Base-by-base conservation (phyloP, 1,140 invertebrate species). In the Goniozus legneri region DNA sequence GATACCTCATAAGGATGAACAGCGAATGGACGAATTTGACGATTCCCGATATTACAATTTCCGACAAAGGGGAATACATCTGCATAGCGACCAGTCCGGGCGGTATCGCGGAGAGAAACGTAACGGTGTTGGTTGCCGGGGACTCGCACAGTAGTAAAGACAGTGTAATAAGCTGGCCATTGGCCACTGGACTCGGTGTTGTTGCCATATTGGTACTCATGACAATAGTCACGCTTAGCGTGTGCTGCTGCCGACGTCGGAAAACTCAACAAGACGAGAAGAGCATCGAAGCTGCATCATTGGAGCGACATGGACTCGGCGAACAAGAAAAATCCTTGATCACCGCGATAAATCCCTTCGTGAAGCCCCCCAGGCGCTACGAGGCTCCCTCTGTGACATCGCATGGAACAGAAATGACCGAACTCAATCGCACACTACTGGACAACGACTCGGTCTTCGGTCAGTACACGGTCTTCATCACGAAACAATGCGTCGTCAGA, bases 21-120 rank as follows among this genome's bases (percentile, higher is more conserved):
- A 67, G 77, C 50, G 80, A 80, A 46, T 86, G 87, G 91, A 75
- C 87, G 48, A 87, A 93, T 73, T 70, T 92, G 21, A 91, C 88
- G 1, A 85, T 93, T 19, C 72, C 80, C 1, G 80, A 87, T 36
- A 80, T 89, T 0, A 77, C 78, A 6, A 75, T 76, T 13, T 81
- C 85, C 7, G 93, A 97, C 70, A 83, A 84, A 57, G 94, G 93
- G 0, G 84, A 90, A 38, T 97, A 95, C 67, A 80, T 84, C n/a
- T 97, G 93, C 58, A 79, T 87, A 4, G 92, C 91, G 0, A 86
- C 85, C 44, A 97, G 93, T 71, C 79, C 83, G 0, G 92, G 88
- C 1, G 94, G 93, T 0, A 81, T 84, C 7, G 86, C 87, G 27
- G 86, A 89, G 60, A 82, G 77, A 44, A 90, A 81, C 66, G 71